Conservation (phyloP, 2,888 invertebrate species). For the Dorcus parallelipipedus region DNA sequence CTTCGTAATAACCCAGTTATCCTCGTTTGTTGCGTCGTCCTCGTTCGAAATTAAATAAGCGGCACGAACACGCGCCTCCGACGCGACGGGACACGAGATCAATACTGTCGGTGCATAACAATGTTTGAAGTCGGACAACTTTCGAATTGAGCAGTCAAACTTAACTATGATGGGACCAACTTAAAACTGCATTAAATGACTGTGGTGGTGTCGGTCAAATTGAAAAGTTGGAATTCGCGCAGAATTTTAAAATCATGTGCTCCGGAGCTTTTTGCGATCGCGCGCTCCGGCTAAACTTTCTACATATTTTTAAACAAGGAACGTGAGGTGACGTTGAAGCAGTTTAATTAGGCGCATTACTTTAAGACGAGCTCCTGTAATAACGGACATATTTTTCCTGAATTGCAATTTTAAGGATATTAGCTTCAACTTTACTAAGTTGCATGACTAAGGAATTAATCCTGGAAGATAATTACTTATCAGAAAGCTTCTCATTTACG, state of each 20-base stretch:
- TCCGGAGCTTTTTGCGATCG: background rate
- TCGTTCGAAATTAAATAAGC: conserved; percentile 1
- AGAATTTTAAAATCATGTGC: conserved; percentile 1
- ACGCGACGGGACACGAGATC: background rate
- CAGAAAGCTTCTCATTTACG: too few relatives aligned
- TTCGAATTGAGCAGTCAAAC: conserved; percentile 6
- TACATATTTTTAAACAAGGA: conserved; percentile 9
- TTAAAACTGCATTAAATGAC: conserved; percentile 13
- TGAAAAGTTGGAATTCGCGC: conserved; percentile 1
- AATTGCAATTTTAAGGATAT: conserved; percentile 1
- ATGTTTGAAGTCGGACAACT: background rate
- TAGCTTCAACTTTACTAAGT: conserved; percentile 1
- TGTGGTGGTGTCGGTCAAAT: background rate
- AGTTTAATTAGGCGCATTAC: conserved; percentile 8
- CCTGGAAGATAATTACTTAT: too few relatives aligned
- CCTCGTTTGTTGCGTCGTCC: background rate
- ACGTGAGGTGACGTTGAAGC: conserved; percentile 8
- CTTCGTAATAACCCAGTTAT: background rate
- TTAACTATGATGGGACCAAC: conserved; percentile 12
- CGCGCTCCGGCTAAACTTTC: background rate
- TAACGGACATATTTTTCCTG: background rate
- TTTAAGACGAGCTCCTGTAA: background rate
- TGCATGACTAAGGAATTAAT: background rate
- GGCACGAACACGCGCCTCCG: background rate
- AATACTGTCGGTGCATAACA: conserved; percentile 1